A percentile compares a stretch with the other conserved stretches of the same genome.
phyloP scores from a whole-genome alignment of 2,113 vertebrate genomes.

The Ictidomys tridecemlineatus region DNA sequence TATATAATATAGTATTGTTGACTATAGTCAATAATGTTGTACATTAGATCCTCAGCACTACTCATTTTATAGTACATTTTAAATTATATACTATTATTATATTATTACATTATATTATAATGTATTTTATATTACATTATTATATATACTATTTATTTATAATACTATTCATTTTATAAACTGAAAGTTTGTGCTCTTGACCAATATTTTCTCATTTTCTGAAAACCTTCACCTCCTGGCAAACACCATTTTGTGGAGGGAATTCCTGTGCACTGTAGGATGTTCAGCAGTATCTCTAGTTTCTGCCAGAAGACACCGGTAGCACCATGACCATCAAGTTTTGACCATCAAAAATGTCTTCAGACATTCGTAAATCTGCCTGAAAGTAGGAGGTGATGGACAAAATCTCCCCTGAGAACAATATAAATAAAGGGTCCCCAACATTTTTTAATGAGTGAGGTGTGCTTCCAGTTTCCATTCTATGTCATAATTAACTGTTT shows the following conservation, averaged over 20 bases:
- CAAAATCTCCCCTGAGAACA: background rate
- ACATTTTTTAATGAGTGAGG: background rate
- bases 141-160: too few species aligned
- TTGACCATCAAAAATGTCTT: background rate
- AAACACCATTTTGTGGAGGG: background rate
- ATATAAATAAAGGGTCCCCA: background rate
- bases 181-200: background rate
- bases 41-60: background rate
- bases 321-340: background rate
- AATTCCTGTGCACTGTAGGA: background rate
- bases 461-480: background rate
- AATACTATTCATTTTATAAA: background rate
- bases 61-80: too few species aligned
- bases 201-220: background rate
- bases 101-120: too few species aligned
- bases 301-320: background rate
- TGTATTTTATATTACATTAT: too few species aligned
- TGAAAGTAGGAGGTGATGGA: background rate
- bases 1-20: background rate
- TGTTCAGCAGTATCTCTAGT: background rate
- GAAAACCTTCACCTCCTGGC: too few species aligned
- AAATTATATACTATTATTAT: too few species aligned
- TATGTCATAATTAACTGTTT: background rate
- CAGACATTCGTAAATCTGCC: background rate
- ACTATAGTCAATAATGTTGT: background rate